phyloP scores from a whole-genome alignment of 2,113 vertebrate genomes.

The Siphamia tubifer region DNA sequence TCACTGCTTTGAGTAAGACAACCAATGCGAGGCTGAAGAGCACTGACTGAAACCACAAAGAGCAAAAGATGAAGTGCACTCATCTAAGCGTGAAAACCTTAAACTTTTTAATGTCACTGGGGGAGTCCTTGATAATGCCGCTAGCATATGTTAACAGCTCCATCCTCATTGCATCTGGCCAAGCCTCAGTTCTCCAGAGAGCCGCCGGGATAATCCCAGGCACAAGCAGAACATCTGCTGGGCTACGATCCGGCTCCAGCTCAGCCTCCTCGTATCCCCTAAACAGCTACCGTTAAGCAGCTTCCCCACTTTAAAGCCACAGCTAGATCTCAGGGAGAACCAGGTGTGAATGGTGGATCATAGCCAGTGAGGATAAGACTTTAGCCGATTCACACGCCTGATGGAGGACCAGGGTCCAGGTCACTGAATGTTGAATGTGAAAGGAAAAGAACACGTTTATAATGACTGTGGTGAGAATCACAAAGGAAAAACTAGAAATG shows the following conservation, averaged over 20 bases:
- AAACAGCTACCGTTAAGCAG: neutral
- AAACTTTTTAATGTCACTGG: neutral
- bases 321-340: neutral
- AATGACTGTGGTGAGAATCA: too few relatives aligned
- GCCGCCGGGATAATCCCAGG: neutral
- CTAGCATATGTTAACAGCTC: neutral
- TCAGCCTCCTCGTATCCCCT: neutral
- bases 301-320: neutral
- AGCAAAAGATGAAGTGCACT: too few relatives aligned
- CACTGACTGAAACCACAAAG: too few relatives aligned
- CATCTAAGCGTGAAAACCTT: too few relatives aligned
- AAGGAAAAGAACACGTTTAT: too few relatives aligned
- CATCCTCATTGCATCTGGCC: neutral
- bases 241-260: neutral
- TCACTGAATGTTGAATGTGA: neutral
- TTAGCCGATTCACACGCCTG: neutral
- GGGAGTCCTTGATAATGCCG: neutral
- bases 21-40: too few relatives aligned
- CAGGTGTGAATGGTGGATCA: neutral
- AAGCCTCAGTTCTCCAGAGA: neutral
- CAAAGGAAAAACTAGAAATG: too few relatives aligned
- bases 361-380: neutral
- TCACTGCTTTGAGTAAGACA: too few relatives aligned
- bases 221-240: slow-evolving; percentile 9
- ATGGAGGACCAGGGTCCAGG: neutral